Conservation (phyloP, 2,888 invertebrate genomes). For the Dascillus cervinus region DNA sequence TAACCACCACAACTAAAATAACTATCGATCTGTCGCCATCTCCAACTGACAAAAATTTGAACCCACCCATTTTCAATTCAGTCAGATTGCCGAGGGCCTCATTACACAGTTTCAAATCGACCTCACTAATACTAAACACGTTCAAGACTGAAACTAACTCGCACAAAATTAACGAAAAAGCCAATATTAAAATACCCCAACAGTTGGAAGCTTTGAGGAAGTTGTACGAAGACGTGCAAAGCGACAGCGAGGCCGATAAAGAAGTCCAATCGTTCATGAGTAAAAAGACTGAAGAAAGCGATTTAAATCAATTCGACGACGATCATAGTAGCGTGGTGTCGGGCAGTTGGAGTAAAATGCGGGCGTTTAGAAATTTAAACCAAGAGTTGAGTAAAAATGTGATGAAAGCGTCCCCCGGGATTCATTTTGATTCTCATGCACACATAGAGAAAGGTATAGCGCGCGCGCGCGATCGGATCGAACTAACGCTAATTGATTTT, state of each 20-base stretch:
- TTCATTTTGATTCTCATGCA: constrained; percentile 27
- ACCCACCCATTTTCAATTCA: constrained; percentile 13
- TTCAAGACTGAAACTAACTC: constrained; percentile 28
- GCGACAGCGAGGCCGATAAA: constrained; percentile 52
- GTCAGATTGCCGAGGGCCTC: constrained; percentile 27
- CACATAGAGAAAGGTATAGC: constrained; percentile 41
- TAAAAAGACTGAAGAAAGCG: constrained; percentile 21
- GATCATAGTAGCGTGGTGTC: constrained; percentile 41
- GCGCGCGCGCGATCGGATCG: no score
- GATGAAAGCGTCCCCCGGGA: constrained; percentile 18
- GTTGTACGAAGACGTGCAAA: constrained; percentile 41
- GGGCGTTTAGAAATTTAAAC: constrained; percentile 42
- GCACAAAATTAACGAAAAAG: constrained; percentile 8
- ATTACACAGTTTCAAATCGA: constrained; percentile 39
- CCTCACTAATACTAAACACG: constrained; percentile 41
- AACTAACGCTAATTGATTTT: constrained; percentile 1
- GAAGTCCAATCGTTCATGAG: constrained; percentile 53
- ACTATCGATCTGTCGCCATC: constrained; percentile 41
- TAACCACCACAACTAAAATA: constrained; percentile 42
- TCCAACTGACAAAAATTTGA: constrained; percentile 19
- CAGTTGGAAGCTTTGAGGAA: constrained; percentile 39
- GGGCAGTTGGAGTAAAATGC: constrained; percentile 52
- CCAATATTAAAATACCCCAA: constrained; percentile 25
- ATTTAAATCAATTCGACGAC: constrained; percentile 24
- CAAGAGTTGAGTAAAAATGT: constrained; percentile 21